These are phyloP conservation scores for Thamnophis elegans DNA, from an alignment of 2,797 vertebrate species.

Conservation along the genomic window DNA sequence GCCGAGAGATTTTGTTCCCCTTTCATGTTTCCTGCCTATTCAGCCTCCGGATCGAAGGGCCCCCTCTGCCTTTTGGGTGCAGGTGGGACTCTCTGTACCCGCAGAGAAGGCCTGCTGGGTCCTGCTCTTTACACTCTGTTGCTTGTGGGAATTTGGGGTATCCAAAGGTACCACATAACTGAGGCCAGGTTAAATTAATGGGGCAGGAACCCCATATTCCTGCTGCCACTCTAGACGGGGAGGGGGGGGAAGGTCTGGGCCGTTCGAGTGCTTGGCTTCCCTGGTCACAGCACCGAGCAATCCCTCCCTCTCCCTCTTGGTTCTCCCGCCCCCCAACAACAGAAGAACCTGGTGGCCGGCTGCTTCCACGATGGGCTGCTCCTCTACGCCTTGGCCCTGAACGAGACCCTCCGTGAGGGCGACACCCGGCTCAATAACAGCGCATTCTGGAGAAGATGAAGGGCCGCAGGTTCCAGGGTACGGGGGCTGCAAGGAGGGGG, in stretches of 20 bases:
- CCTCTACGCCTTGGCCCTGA: slow-evolving; percentile 87
- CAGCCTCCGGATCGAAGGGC: not conserved
- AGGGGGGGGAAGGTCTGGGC: not conserved
- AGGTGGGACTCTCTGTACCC: not conserved
- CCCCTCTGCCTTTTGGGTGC: not conserved
- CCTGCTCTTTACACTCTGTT: not conserved
- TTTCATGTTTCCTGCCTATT: not conserved
- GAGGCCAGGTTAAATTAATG: not conserved
- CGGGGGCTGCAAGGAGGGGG: not conserved
- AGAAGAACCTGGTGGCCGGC: slow-evolving; percentile 97
- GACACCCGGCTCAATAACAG: slow-evolving; percentile 88
- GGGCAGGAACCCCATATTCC: not conserved
- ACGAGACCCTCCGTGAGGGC: slow-evolving; percentile 87
- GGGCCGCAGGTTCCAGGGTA: slow-evolving; percentile 88
- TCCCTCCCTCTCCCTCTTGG: not conserved
- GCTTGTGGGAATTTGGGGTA: not conserved
- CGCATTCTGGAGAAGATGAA: slow-evolving; percentile 88
- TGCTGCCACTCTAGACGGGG: not conserved
- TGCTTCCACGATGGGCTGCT: slow-evolving; percentile 95
- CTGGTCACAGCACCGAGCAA: not conserved
- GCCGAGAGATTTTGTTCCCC: not conserved
- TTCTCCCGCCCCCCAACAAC: slow-evolving; percentile 1
- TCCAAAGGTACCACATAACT: not conserved
- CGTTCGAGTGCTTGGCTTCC: not conserved
- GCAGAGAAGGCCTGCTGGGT: not conserved